Conservation (phyloP, 2,888 invertebrate genomes). For the Portevinia maculata region DNA sequence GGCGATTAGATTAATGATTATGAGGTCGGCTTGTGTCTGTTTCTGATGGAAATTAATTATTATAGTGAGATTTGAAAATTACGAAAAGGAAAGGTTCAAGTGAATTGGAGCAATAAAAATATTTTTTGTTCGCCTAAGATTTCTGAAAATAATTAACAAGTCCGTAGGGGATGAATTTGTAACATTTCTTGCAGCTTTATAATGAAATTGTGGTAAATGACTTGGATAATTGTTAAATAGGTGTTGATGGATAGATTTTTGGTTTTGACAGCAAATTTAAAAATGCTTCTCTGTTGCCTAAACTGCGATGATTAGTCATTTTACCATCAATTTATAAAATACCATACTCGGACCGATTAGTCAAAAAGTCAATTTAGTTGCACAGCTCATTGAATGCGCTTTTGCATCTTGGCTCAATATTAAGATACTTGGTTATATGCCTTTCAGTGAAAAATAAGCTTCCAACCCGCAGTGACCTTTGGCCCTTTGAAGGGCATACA, state of each 20-base stretch:
- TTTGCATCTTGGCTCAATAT: no score
- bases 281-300: no score
- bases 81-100: background rate
- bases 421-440: no score
- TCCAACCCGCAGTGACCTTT: no score
- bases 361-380: no score
- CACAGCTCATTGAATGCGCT: no score
- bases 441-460: no score
- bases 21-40: slow-evolving; percentile 77
- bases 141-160: background rate
- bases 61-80: slow-evolving; percentile 54
- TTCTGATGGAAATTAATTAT: slow-evolving; percentile 76
- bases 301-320: no score
- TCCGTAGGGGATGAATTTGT: background rate
- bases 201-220: background rate
- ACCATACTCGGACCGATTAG: no score
- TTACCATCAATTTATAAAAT: no score
- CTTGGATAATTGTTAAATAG: background rate
- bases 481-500: no score
- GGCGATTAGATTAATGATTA: slow-evolving; percentile 83
- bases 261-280: background rate
- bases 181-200: background rate
- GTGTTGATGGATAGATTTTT: background rate
- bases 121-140: background rate
- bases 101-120: slow-evolving; percentile 43